Evolutionary conservation across 35 echinoderm and acorn worm genomes (phyloP), one percentile per base, ranked within the genome.

Genomic region (Lytechinus variegatus): DNA sequence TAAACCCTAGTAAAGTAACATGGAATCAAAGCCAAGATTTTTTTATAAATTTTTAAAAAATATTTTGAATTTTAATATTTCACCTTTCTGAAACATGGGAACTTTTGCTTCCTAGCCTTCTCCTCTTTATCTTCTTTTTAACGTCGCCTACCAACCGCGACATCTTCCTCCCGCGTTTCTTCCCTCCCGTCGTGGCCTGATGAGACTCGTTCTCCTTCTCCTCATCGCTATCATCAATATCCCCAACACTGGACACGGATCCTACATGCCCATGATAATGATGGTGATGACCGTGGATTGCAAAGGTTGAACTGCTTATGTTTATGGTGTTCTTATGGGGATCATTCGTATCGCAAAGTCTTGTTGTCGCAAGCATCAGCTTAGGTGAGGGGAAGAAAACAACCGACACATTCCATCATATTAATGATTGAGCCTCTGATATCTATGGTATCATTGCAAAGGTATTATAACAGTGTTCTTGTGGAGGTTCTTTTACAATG

Each of bases 161-260:
- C 94, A 96, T 96, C 87, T 95, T 87, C 29, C 87, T 87, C 54
- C 96, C 95, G 21, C 94, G 95, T 54, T 58, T 96, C 53, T 88
- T 94, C 13, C 86, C 93, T 9, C 55, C 79, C 4, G 54, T 10
- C 54, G 54, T 10, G 29, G 66, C 51, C 27, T 52, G 24, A 44
- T 95, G 24, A 8, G 53, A 10, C 7, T 56, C 54, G n/a, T 91
- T 56, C 87, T 91, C 87, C 54, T 29, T 95, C 52, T 95, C 53
- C 53, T 95, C 87, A 6, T 95, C 87, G 54, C 92, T 93, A 9
- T 93, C 92, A 28, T 57, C 54, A 4, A 10, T 6, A 16, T 93
- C 91, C 52, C 8, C 54, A 54, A 93, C 54, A 52, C 94, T 95
- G 66, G 94, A 86, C 92, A 61, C 19, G 91, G 54, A 72, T 87